A percentile compares a stretch with the other conserved stretches of the same genome.
phyloP scores from a whole-genome alignment of 1,140 invertebrate genomes.

The Bombus sibiricus region DNA sequence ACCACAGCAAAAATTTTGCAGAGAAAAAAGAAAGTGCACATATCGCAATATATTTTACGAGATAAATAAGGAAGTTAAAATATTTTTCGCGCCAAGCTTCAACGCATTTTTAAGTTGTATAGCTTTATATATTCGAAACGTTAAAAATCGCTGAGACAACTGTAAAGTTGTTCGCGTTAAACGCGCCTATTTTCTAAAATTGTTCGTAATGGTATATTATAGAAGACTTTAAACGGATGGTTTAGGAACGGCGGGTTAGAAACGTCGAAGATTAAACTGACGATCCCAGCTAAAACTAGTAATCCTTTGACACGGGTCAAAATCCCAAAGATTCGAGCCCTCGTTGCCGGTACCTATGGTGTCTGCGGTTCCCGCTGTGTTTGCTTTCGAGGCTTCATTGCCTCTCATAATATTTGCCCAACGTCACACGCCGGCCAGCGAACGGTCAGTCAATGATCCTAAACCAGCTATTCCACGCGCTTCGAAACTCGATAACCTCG shows the following conservation, averaged over 20 bases:
- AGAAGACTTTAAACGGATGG: not conserved
- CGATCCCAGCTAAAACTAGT: constrained; percentile 67
- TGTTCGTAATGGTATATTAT: too few species aligned
- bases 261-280: constrained; percentile 64
- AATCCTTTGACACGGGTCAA: constrained; percentile 74
- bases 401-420: constrained; percentile 81
- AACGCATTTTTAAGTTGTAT: too few species aligned
- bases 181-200: too few species aligned
- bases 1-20: too few species aligned
- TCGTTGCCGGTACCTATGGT: constrained; percentile 59
- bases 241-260: constrained; percentile 35
- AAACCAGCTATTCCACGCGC: constrained; percentile 51
- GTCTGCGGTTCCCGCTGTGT: constrained; percentile 62
- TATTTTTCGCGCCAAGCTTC: rapidly evolving
- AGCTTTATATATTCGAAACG: too few species aligned
- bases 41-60: not conserved
- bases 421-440: constrained; percentile 71
- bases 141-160: too few species aligned
- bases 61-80: not conserved
- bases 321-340: constrained; percentile 62
- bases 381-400: constrained; percentile 81
- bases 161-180: too few species aligned
- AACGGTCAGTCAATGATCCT: constrained; percentile 71
- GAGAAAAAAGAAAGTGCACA: too few species aligned
- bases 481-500: constrained; percentile 23